Evolutionary conservation across 2,113 vertebrate species (phyloP), one percentile per base, ranked within the genome.

Genomic region (Sylvicapra grimmia): DNA sequence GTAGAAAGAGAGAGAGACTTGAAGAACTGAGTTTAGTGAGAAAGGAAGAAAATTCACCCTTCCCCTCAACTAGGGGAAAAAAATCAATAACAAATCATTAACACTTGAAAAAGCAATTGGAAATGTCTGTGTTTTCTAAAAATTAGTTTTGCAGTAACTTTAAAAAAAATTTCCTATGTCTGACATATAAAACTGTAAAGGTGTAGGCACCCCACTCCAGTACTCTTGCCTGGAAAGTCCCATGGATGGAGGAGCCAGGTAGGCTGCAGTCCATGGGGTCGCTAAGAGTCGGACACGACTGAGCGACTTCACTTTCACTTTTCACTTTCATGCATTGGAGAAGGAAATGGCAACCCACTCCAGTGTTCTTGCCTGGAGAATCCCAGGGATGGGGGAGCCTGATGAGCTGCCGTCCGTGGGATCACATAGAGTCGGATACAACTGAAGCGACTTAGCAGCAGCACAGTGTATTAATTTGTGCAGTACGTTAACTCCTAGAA

Each of bases 1-100:
- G 14, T 54, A 51, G 90, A 86, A 88, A 59, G 63, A 93, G 47
- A 93, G 47, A 94, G 63, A 96, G n/a, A 61, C 27, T 89, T 54
- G 59, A 31, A 87, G 80, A 86, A 72, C 68, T 79, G 58, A 96
- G 11, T 61, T 51, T 56, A 80, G 68, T 27, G n/a, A 90, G 14
- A 44, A 27, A 59, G 14, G 44, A 44, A 63, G 27, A n/a, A 94
- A 89, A 72, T 54, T 61, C 11, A 11, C 63, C 16, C 6, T 1
- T 2, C 3, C 33, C 14, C 0, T 15, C 23, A 4, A 21, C 21
- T 27, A 63, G 12, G 33, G 27, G 19, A 90, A 93, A 83, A 36
- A 36, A 27, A 56, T 8, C 6, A 44, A 1, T 54, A 86, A 51
- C 36, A 59, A 83, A 54, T 96, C 13, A 58, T 68, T 84, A 84